Conservation (phyloP, 2,797 vertebrate genomes). For the Euphonia xanthogaster region DNA sequence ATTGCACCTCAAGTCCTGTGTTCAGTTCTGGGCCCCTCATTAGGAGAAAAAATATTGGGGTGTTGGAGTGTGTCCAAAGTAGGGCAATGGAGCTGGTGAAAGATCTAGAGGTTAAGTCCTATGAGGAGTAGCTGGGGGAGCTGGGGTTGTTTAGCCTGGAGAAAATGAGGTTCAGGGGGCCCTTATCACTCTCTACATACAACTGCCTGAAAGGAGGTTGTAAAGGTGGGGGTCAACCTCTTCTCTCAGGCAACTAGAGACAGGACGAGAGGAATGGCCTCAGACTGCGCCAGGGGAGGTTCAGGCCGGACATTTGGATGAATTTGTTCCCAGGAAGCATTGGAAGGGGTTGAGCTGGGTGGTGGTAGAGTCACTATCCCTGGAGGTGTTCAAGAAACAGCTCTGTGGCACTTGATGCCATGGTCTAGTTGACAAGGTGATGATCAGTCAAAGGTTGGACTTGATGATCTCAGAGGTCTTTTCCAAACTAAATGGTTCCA, state of each 20-base stretch:
- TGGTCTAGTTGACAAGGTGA: not conserved
- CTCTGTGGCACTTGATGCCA: not conserved
- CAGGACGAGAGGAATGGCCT: not conserved
- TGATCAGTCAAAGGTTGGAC: not conserved
- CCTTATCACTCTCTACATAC: not conserved
- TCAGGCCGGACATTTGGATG: not conserved
- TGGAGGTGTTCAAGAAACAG: not conserved
- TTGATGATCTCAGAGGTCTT: not conserved
- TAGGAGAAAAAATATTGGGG: not conserved
- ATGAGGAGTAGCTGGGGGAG: not conserved
- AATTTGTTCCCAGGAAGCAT: not conserved
- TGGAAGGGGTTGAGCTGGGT: fast-evolving
- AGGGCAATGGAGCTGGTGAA: not conserved
- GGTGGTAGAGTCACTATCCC: not conserved
- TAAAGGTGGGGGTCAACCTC: not conserved
- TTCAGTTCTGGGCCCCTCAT: not conserved
- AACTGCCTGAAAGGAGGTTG: not conserved
- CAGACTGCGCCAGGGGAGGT: not conserved
- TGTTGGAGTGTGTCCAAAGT: not conserved
- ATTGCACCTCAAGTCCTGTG: not conserved
- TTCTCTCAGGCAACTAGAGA: not conserved
- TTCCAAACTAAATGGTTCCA: not conserved
- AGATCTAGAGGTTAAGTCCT: not conserved
- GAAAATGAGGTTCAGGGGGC: not conserved
- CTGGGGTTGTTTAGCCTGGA: not conserved